Evolutionary conservation across 2,113 vertebrate species (phyloP), one percentile per base, ranked within the genome.

Genomic region (Motacilla alba): DNA sequence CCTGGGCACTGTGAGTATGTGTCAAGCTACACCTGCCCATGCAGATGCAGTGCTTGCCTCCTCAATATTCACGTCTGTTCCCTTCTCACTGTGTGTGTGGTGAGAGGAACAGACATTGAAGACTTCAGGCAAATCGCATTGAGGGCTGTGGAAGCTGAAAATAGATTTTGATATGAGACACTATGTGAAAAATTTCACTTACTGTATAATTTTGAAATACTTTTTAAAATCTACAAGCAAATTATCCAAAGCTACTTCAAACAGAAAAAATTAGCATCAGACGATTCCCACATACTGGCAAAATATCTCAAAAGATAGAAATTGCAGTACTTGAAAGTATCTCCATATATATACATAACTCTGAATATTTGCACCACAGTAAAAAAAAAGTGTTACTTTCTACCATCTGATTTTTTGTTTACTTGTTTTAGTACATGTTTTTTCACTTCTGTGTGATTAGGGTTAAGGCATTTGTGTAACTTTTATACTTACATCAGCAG

Each of bases 341-440:
- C 4, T 63, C 30, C 7, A 24, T 19, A 41, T 9, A 21, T 0
- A 1, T 62, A n/a, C 19, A 4, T 73, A 85, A 64, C 16, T 68
- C 30, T 88, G 37, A 64, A 20, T 53, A 55, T 63, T 59, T 73
- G 19, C 53, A 43, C 28, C 30, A 46, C 2, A 11, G 0, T 69
- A 67, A 60, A 59, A 53, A 66, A 69, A 60, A 58, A 74, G 8
- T n/a, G 2, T 64, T 82, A 67, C 11, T 83, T 80, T 21, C 7
- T 69, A 39, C 4, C 6, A 43, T 27, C 18, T 58, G 7, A 26
- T 78, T 67, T 49, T 28, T 37, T 68, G 2, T 20, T 85, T 59
- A 3, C 2, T 59, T 75, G 3, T 7, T 64, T 85, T 33, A 60
- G 1, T 22, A n/a, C 2, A 0, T 15, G 13, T 2, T 50, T 82